A percentile compares a stretch with the other conserved stretches of the same genome.
Conservation (phyloP, 2,888 invertebrate genomes). For the Eucriotettix oculatus region DNA sequence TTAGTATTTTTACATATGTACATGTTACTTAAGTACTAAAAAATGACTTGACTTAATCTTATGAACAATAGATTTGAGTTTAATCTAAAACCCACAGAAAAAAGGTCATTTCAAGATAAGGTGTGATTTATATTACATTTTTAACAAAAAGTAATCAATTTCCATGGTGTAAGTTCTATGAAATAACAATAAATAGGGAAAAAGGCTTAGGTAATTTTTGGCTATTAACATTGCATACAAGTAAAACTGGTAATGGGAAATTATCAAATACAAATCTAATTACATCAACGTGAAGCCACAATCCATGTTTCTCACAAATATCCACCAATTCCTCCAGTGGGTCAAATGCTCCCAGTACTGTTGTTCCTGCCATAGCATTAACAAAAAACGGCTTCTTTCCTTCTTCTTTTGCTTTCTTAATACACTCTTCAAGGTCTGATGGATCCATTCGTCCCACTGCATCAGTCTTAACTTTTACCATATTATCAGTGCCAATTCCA, state of each 20-base stretch:
- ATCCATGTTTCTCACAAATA: slow-evolving; percentile 43
- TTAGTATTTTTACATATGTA: neutral
- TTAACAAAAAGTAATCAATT: no score
- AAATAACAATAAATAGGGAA: neutral
- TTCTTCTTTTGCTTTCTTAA: slow-evolving; percentile 28
- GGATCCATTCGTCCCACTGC: slow-evolving; percentile 47
- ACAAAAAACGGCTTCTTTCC: slow-evolving; percentile 49
- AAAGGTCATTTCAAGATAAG: no score
- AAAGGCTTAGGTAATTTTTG: neutral
- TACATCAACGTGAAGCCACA: slow-evolving; percentile 77
- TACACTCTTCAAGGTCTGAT: slow-evolving; percentile 38
- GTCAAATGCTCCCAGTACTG: slow-evolving; percentile 72
- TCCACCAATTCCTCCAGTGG: slow-evolving; percentile 47
- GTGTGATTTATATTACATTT: no score
- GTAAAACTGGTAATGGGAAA: no score
- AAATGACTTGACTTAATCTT: neutral
- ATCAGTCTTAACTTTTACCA: slow-evolving; percentile 47
- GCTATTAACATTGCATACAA: neutral
- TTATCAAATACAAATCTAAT: slow-evolving; percentile 20
- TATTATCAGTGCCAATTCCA: slow-evolving; percentile 65
- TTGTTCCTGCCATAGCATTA: slow-evolving; percentile 63
- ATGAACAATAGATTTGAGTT: no score
- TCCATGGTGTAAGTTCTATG: no score
- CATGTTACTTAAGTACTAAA: neutral
- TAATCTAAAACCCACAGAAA: no score